phyloP scores from a whole-genome alignment of 2,113 vertebrate genomes.

The Apaloderma vittatum region DNA sequence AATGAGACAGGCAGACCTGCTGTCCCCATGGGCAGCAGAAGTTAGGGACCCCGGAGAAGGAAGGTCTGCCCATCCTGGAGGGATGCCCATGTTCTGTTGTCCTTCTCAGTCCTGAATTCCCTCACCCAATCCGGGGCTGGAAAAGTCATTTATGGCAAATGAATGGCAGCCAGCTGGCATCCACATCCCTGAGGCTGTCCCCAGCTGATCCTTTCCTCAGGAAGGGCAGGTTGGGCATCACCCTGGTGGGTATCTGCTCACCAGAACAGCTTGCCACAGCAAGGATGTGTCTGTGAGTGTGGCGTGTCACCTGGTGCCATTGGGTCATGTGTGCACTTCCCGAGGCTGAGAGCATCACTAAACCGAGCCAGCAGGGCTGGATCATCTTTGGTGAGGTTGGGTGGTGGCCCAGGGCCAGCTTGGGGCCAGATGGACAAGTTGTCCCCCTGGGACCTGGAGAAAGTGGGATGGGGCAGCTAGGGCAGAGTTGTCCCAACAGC shows the following conservation, averaged over 20 bases:
- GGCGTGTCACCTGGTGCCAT: neutral
- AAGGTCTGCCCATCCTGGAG: neutral
- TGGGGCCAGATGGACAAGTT: rapidly evolving
- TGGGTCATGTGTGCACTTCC: rapidly evolving
- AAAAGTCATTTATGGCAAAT: neutral
- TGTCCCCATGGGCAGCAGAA: neutral
- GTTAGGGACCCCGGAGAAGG: neutral
- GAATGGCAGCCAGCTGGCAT: neutral
- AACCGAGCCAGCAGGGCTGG: neutral
- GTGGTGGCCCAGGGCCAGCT: neutral
- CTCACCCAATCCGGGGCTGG: neutral
- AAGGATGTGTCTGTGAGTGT: neutral
- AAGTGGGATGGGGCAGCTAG: neutral
- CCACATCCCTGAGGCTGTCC: rapidly evolving
- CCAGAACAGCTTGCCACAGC: rapidly evolving
- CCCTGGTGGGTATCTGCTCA: rapidly evolving
- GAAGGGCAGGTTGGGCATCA: neutral
- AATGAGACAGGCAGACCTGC: neutral
- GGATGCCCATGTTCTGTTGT: neutral
- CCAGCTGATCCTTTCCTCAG: neutral
- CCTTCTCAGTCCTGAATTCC: neutral
- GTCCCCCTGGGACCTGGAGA: neutral
- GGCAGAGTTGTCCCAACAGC: neutral
- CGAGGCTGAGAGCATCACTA: rapidly evolving
- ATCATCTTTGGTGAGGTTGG: neutral